These are phyloP conservation scores for Saccostrea echinata DNA, from an alignment of 1,140 invertebrate species.

Conservation along the genomic window DNA sequence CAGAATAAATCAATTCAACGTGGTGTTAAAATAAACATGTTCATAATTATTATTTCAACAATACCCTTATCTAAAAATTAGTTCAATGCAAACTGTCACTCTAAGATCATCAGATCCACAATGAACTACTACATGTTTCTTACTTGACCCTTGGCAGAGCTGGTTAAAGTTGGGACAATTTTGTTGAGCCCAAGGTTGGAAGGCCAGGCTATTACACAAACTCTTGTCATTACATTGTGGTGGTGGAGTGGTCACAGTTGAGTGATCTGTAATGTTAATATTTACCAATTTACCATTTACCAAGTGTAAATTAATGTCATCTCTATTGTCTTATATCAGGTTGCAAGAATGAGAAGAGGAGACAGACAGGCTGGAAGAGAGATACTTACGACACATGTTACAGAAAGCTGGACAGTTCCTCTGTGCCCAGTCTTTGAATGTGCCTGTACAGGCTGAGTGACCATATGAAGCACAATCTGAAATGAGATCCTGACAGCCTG, in stretches of 20 bases:
- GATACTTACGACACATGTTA: conserved; percentile 50
- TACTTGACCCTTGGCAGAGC: conserved; percentile 33
- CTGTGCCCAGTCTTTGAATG: conserved; percentile 49
- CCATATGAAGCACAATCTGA: conserved; percentile 52
- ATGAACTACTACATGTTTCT: neutral
- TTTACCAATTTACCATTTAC: neutral
- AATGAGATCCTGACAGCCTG: conserved; percentile 42
- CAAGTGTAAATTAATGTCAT: neutral
- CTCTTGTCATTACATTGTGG: conserved; percentile 21
- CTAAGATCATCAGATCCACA: neutral
- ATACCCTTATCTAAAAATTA: too few species aligned
- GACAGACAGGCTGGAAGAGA: neutral
- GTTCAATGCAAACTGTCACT: too few species aligned
- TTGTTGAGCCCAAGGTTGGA: conserved; percentile 44
- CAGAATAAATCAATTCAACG: neutral
- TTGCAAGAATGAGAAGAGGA: neutral
- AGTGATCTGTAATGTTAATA: neutral
- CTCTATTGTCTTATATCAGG: neutral
- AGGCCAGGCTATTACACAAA: neutral
- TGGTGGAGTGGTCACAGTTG: neutral
- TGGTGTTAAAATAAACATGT: too few species aligned
- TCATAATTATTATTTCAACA: too few species aligned
- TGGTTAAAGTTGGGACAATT: conserved; percentile 42
- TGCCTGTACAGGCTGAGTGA: conserved; percentile 36
- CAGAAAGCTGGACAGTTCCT: conserved; percentile 55